Conservation (phyloP, 2,888 invertebrate species). For the Yponomeuta evonymella region DNA sequence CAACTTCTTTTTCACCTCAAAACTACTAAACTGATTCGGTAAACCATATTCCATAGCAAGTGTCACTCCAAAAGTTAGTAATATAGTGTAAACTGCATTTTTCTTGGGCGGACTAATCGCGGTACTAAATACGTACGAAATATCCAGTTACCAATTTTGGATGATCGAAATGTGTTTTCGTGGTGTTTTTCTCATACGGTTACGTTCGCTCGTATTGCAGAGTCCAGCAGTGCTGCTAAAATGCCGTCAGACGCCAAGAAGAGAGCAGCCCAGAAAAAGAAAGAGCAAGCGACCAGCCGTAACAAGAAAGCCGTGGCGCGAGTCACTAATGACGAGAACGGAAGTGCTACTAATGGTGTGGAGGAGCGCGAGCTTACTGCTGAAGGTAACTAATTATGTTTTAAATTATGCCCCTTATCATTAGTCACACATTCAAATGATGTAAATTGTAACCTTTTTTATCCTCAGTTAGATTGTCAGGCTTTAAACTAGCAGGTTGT, state of each 20-base stretch:
- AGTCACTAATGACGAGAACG: conserved; percentile 74
- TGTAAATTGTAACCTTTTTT: too few relatives aligned
- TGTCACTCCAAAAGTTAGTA: neutral
- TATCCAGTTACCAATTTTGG: too few relatives aligned
- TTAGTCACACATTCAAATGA: neutral
- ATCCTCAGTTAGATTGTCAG: too few relatives aligned
- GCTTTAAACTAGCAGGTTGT: too few relatives aligned
- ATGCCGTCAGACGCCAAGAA: conserved; percentile 99
- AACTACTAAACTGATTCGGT: conserved; percentile 1
- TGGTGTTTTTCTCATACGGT: neutral
- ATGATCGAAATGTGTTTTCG: neutral
- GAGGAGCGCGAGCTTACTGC: conserved; percentile 80
- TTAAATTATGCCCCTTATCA: too few relatives aligned
- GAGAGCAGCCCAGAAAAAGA: conserved; percentile 97
- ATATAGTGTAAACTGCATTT: neutral
- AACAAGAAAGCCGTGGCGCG: conserved; percentile 71
- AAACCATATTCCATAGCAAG: neutral
- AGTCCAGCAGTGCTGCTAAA: conserved; percentile 17
- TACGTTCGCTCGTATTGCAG: neutral
- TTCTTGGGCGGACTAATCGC: neutral
- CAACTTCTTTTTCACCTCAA: conserved; percentile 8
- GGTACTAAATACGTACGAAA: neutral
- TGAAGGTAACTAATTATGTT: conserved; percentile 75
- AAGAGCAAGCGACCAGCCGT: conserved; percentile 91
- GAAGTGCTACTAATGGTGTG: conserved; percentile 54